Evolutionary conservation across 2,113 vertebrate species (phyloP).

Genomic region (Galemys pyrenaicus): DNA sequence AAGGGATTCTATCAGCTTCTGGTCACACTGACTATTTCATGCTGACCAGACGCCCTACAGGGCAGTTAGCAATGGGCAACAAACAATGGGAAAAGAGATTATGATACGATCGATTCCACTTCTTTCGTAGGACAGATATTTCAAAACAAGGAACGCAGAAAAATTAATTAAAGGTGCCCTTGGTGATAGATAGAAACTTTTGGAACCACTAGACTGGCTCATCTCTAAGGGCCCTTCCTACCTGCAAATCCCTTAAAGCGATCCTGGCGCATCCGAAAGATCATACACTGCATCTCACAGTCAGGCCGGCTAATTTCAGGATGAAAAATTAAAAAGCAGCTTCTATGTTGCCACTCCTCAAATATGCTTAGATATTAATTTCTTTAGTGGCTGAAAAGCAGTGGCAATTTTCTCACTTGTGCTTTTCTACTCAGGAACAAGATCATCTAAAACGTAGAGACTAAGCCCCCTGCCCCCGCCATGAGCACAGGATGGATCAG

Average conservation of each 20-base stretch:
- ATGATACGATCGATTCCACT: not conserved
- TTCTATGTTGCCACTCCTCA: slow-evolving; percentile 5
- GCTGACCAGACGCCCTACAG: not conserved
- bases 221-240: slow-evolving; percentile 22
- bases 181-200: slow-evolving; percentile 40
- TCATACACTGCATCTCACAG: not conserved
- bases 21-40: slow-evolving; percentile 19
- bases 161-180: slow-evolving; percentile 54
- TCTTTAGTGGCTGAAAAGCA: slow-evolving; percentile 1
- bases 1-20: slow-evolving; percentile 4
- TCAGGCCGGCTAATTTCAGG: slow-evolving; percentile 33
- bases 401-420: slow-evolving; percentile 13
- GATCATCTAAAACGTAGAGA: slow-evolving; percentile 6
- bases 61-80: not conserved
- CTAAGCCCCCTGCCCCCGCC: no score
- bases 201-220: not conserved
- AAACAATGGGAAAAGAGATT: not conserved
- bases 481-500: not conserved
- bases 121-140: slow-evolving; percentile 5
- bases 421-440: slow-evolving; percentile 20
- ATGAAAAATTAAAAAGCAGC: slow-evolving; percentile 58
- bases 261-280: not conserved
- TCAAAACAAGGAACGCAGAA: not conserved
- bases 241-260: not conserved
- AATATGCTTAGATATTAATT: slow-evolving; percentile 32